A percentile compares a stretch with the other conserved stretches of the same genome.
Conservation (phyloP, 2,888 invertebrate genomes). For the Diplolepis rosae region DNA sequence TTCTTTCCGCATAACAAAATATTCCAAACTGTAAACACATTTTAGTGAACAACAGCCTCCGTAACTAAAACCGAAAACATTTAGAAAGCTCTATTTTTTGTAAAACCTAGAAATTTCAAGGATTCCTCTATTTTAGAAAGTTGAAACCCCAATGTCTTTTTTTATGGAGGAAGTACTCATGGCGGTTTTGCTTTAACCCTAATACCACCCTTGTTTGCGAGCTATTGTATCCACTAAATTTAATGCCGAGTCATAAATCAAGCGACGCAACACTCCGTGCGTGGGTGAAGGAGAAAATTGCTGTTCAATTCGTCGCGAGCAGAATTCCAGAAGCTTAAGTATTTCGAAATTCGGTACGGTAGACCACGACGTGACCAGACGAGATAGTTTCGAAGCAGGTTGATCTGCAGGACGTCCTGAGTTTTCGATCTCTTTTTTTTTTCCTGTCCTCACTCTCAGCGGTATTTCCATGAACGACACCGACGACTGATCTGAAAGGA, state of each 20-base stretch:
- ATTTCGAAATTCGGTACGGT: constrained; percentile 10
- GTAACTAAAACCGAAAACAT: constrained; percentile 7
- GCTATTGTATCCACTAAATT: not conserved
- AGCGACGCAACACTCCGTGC: not conserved
- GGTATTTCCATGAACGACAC: constrained; percentile 36
- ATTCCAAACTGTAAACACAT: not conserved
- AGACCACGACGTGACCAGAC: constrained; percentile 12
- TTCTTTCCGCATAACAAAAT: not conserved
- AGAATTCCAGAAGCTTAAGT: not conserved
- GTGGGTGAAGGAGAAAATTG: not conserved
- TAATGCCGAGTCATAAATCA: not conserved
- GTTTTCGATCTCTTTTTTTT: constrained; percentile 17
- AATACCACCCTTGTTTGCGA: not conserved
- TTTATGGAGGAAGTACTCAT: not conserved
- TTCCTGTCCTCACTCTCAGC: constrained; percentile 29
- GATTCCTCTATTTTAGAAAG: constrained; percentile 20
- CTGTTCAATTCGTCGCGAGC: not conserved
- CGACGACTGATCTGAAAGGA: constrained; percentile 48
- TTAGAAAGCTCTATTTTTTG: constrained; percentile 1
- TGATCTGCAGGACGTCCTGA: not conserved
- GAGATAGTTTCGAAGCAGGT: not conserved
- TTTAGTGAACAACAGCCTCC: not conserved
- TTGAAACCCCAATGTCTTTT: not conserved
- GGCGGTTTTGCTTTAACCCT: not conserved
- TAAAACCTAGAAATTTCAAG: not conserved